Percentiles rank a stretch among this genome's conserved stretches.
Conservation (phyloP, 2,113 vertebrate species). For the Daboia siamensis region DNA sequence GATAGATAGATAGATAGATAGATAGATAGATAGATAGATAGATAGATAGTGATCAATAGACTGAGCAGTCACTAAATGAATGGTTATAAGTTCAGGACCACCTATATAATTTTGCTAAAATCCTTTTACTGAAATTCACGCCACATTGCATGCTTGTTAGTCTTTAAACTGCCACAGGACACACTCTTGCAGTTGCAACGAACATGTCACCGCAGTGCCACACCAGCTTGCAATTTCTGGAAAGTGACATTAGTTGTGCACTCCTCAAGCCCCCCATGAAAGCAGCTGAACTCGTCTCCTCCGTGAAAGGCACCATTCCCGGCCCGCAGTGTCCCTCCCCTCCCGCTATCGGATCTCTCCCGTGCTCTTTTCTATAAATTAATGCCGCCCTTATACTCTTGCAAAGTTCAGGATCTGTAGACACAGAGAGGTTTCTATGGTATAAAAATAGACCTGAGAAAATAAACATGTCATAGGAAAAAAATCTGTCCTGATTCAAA, state of each 20-base stretch:
- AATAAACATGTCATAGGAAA: conserved; percentile 24
- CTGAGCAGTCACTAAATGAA: neutral
- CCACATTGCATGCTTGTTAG: neutral
- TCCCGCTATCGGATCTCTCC: conserved; percentile 21
- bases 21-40: neutral
- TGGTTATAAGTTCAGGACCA: neutral
- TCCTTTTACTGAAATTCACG: neutral
- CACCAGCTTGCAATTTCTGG: no score
- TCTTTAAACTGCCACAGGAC: neutral
- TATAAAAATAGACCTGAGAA: conserved; percentile 43
- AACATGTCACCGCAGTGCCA: neutral
- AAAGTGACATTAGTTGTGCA: neutral
- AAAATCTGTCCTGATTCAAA: conserved; percentile 35
- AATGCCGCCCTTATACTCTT: conserved; percentile 22
- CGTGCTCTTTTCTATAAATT: neutral
- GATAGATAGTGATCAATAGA: no score
- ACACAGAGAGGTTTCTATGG: conserved; percentile 16
- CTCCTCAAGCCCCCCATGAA: neutral
- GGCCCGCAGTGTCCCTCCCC: conserved; percentile 15
- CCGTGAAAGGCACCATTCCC: conserved; percentile 15
- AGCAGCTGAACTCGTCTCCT: conserved; percentile 18
- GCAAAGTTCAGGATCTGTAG: conserved; percentile 32
- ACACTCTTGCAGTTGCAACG: no score
- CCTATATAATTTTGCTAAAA: neutral
- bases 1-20: neutral